A percentile compares a stretch with the other conserved stretches of the same genome.
Evolutionary conservation across 2,888 invertebrate genomes (phyloP).

Genomic region (Campoplex nolae): DNA sequence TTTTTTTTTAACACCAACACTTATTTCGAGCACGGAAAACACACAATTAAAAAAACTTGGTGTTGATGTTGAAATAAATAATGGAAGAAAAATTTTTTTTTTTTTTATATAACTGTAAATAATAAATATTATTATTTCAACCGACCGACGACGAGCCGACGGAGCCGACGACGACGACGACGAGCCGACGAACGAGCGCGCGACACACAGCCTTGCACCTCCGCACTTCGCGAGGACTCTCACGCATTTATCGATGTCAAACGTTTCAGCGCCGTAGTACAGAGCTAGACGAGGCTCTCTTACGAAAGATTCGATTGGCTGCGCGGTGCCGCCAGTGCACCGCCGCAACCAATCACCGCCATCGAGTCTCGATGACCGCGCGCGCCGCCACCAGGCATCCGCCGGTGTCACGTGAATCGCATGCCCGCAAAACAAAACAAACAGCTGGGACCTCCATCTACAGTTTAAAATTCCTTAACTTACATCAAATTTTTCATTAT

Average conservation of each 20-base stretch:
- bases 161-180: conserved; percentile 72
- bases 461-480: conserved; percentile 34
- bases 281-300: conserved; percentile 81
- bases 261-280: conserved; percentile 86
- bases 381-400: conserved; percentile 80
- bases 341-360: conserved; percentile 85
- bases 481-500: background rate
- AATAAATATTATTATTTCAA: conserved; percentile 28
- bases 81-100: conserved; percentile 26
- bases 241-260: conserved; percentile 89
- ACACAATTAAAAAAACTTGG: conserved; percentile 37
- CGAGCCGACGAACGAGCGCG: conserved; percentile 85
- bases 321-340: conserved; percentile 85
- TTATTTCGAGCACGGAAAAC: conserved; percentile 48
- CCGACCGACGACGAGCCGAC: conserved; percentile 73
- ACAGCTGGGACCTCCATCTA: conserved; percentile 82
- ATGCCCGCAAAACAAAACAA: conserved; percentile 90
- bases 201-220: conserved; percentile 86
- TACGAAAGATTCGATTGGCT: conserved; percentile 85
- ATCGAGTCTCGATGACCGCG: conserved; percentile 79
- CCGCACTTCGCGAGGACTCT: conserved; percentile 87
- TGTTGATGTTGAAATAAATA: conserved; percentile 16
- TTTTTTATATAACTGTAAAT: conserved; percentile 52
- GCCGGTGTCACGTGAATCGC: conserved; percentile 89
- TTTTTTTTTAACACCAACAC: conserved; percentile 30